Base-by-base conservation (phyloP, 30 jellyfish, hydroid and myxozoan genomes). In the Hydractinia echinata region DNA sequence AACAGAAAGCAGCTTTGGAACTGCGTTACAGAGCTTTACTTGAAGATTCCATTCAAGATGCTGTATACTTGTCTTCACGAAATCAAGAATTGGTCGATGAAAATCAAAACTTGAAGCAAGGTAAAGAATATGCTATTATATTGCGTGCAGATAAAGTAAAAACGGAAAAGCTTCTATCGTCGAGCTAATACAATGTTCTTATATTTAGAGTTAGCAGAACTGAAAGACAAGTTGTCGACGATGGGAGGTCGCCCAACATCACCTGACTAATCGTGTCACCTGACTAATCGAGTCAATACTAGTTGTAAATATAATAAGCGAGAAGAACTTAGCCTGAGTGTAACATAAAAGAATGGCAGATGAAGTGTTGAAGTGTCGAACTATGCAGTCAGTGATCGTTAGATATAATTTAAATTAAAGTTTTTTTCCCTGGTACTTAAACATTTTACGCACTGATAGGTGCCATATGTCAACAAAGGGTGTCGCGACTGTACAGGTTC, bases 41-140 rank as follows among this genome's bases (percentile, higher is more conserved):
- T 13, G 99, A 93, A 83, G 99, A 93, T 76, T 87, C 99, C 15
- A 93, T 93, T 61, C 99, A 93, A 77, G 99, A 93, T 81, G 95
- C 96, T 6, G 89, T 93, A 53, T 93, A 83, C 55, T 73, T 93
- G 76, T 93, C 99, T 19, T 87, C 99, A 64, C 82, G 99, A 87
- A 93, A 93, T 79, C 96, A 93, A 84, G 99, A 93, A 66, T 83
- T 93, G 60, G 54, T 88, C 80, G 99, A 93, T 56, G 99, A 93
- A 69, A 93, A 93, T 82, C 96, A 84, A 56, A 87, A 55, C 58
- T 78, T 87, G 54, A 83, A 89, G 67, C 99, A 93, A 84, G 99
- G 96, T 70, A 70, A 58, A 52, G 15, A 5, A 18, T 15, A 15
- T 30, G n/a, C 52, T 11, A 1, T 11, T 11, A 11, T 11, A 16